Base-by-base conservation (phyloP, 1,140 invertebrate species). In the Drosophila baimaii region DNA sequence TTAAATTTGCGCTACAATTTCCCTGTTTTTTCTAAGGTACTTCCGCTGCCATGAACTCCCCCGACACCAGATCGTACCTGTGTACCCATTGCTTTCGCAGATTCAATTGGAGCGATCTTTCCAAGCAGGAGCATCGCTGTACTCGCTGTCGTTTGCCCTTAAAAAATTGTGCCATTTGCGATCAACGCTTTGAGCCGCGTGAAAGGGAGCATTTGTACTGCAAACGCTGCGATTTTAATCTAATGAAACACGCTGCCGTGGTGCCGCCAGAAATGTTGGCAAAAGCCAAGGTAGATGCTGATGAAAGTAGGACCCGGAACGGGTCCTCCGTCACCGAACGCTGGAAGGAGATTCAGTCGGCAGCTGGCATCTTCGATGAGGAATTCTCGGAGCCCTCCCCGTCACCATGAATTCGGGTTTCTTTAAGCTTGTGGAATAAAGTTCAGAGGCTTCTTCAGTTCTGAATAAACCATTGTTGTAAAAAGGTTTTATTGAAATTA, bases 111-210 rank as follows among this genome's bases (percentile, higher is more conserved):
- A 15, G 5, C 4, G 51, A 35, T 6, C 51, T 54, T 19, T n/a
- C 19, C 51, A 54, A 54, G 31, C 51, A 54, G 51, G 51, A 54
- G 19, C 51, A 54, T n/a, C 51, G 51, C 2, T 54, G 51, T 9
- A 19, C 12, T 3, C 51, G 51, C 2, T 54, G 51, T 15, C 31
- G 51, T 7, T 3, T 54, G 31, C 19, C 51, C 31, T 1, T 10
- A 2, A n/a, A n/a, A 21, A 54, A 33, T 19, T 54, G 51, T 8
- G 51, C 51, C 51, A 54, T 54, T 2, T 54, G 51, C 8, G 51
- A 54, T 54, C 31, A 54, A 2, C 51, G 51, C 19, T 54, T 54
- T 9, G 51, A 54, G 51, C 51, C 51, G 5, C 51, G 51, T 1
- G 51, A 54, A 21, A 54, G 7, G 19, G 2, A 9, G 0, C 19